A percentile compares a stretch with the other conserved stretches of the same genome.
Conservation (phyloP, 2,113 vertebrate genomes). For the Leucopsar rothschildi region DNA sequence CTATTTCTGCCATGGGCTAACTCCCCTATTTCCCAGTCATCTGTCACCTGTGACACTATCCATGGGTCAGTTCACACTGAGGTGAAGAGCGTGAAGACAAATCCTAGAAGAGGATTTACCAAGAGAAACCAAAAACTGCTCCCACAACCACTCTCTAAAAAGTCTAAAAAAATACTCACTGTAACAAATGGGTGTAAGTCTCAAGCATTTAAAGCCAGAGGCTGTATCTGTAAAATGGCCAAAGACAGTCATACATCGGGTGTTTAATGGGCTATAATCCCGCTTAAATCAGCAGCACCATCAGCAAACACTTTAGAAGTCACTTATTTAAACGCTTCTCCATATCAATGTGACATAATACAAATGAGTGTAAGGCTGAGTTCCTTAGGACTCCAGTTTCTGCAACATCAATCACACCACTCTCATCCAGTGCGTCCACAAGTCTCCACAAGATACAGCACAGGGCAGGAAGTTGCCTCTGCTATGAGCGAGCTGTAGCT, state of each 20-base stretch:
- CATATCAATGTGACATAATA: slow-evolving; percentile 22
- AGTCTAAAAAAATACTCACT: neutral
- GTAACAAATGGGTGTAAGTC: neutral
- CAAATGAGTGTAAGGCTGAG: slow-evolving; percentile 1
- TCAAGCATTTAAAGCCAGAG: neutral
- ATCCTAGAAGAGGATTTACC: neutral
- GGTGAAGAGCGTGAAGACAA: neutral
- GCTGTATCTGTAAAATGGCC: neutral
- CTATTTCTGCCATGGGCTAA: neutral
- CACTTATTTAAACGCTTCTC: slow-evolving; percentile 38
- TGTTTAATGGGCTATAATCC: slow-evolving; percentile 21
- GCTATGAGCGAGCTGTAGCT: neutral
- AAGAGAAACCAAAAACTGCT: neutral
- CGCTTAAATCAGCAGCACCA: neutral
- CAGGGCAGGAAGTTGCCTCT: neutral
- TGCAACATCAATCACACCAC: neutral
- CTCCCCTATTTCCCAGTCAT: neutral
- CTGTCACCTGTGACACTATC: neutral
- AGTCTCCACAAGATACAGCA: neutral
- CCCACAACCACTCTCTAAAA: neutral
- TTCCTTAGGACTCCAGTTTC: slow-evolving; percentile 7
- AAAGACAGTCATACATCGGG: neutral
- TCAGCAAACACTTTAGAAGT: slow-evolving; percentile 2
- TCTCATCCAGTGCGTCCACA: neutral
- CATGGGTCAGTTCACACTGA: neutral